Evolutionary conservation across 2,113 vertebrate species (phyloP), one percentile per base, ranked within the genome.

Genomic region (Paedocypris sp.): DNA sequence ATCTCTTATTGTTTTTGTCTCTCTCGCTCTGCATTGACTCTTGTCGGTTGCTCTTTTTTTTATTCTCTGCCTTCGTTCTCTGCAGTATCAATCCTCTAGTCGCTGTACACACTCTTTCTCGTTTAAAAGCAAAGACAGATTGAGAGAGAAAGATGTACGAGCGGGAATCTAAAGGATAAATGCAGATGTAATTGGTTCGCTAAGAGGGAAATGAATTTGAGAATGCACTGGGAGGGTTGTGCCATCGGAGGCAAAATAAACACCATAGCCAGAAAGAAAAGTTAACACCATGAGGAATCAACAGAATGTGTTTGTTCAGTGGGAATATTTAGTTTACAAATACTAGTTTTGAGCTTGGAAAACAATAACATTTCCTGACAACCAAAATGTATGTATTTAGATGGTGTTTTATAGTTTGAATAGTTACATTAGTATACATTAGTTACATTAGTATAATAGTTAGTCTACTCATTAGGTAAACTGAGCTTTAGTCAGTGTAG

Each of bases 21-120:
- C 38, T 61, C 33, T 51, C 39, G 36, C 36, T 23, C 19, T 3
- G 26, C 29, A 46, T 28, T 16, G 13, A 15, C 31, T 18, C 29
- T 36, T 15, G 41, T 52, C 64, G 68, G 36, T 49, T 23, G 28
- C 16, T 59, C 31, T n/a, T n/a, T 3, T 29, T 61, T 10, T 41
- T 29, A 41, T 43, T 50, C 33, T 57, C 25, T 4, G 22, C 57
- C 41, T 52, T 18, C 41, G 29, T 66, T 50, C 43, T 52, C 28
- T 60, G 43, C 51, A 42, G 29, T 50, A 60, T 60, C 68, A 51
- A 45, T 64, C 51, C 62, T 46, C 41, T 35, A 47, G 57, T 47
- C 66, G 53, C 13, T 31, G 64, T 54, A 63, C 45, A 46, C 60
- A 61, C 29, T 63, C 53, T 62, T 52, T 66, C 60, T 59, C 67